Base-by-base conservation (phyloP, 1,140 invertebrate species). In the Asbolus verrucosus region DNA sequence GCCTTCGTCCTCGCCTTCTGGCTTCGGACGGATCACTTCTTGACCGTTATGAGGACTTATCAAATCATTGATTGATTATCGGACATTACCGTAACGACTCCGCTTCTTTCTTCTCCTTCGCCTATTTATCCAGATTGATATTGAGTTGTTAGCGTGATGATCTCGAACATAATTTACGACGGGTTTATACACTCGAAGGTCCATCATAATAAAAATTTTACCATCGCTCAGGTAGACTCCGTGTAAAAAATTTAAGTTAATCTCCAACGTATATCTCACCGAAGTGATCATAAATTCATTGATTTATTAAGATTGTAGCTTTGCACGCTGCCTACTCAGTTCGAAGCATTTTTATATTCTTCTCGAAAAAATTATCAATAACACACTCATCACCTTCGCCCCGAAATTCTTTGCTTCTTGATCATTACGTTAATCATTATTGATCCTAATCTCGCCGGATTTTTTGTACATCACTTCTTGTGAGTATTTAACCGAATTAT, bases 11-110 rank as follows among this genome's bases (percentile, higher is more conserved):
- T 30, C 9, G 27, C 27, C 27, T 30, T 30, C 27, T 30, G 27
- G 27, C 33, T 36, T 36, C 65, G 3, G 33, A 14, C 43, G 60
- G 63, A 65, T 11, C 3, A 27, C 24, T 27, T 27, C 24, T 27
- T 69, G 16, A 24, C 62, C 67, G 63, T 46, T 36, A 30, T 30
- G 27, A 43, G 66, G 63, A 69, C 66, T 69, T 72, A 72, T 72
- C 43, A 39, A 63, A 54, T 14, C 69, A 73, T 73, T 73, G 72
- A 73, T 73, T 71, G 72, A 73, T 73, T 71, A 71, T 15, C n/a
- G 15, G 59, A 67, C 69, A 70, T 73, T 73, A 73, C 5, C 39
- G 65, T 71, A 73, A 73, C 65, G 69, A 39, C 31, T 11, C 18
- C 16, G 1, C 5, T 15, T 6, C 19, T 50, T 50, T 50, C 16